Conservation (phyloP, 2,888 invertebrate genomes). For the Synanthedon tipuliformis region DNA sequence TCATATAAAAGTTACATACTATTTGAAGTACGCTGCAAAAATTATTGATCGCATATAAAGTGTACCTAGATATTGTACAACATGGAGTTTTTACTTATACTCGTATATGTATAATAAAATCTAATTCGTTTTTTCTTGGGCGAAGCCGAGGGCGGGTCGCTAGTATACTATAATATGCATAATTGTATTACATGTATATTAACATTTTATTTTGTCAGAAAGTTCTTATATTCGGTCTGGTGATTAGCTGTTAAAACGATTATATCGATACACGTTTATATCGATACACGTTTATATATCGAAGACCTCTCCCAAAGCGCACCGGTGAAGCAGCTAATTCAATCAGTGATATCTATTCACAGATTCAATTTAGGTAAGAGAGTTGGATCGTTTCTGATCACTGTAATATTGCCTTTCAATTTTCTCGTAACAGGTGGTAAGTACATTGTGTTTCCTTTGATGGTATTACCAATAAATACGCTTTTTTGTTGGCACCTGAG, state of each 20-base stretch:
- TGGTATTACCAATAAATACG: not conserved
- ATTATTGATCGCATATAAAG: too few relatives aligned
- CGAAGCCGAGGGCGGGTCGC: too few relatives aligned
- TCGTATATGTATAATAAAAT: too few relatives aligned
- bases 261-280: constrained; percentile 2
- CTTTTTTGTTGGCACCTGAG: too few relatives aligned
- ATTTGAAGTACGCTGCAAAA: too few relatives aligned
- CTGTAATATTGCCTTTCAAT: constrained; percentile 7
- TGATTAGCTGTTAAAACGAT: not conserved
- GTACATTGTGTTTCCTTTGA: not conserved
- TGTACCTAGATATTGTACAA: too few relatives aligned
- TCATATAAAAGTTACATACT: too few relatives aligned
- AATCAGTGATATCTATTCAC: constrained; percentile 57
- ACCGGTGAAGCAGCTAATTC: constrained; percentile 53
- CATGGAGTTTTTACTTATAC: too few relatives aligned
- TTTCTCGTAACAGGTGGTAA: constrained; percentile 13
- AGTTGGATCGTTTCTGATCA: constrained; percentile 28
- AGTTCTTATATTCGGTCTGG: not conserved
- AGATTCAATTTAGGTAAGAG: constrained; percentile 57
- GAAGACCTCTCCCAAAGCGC: constrained; percentile 9
- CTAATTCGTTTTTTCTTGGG: too few relatives aligned
- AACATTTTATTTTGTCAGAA: too few relatives aligned
- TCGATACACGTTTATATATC: constrained; percentile 2
- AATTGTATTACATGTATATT: too few relatives aligned
- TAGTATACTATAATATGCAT: too few relatives aligned